Percentiles rank a stretch among this genome's conserved stretches.
These are phyloP conservation scores for Meteorus colon DNA, from an alignment of 2,888 invertebrate species.

Conservation along the genomic window DNA sequence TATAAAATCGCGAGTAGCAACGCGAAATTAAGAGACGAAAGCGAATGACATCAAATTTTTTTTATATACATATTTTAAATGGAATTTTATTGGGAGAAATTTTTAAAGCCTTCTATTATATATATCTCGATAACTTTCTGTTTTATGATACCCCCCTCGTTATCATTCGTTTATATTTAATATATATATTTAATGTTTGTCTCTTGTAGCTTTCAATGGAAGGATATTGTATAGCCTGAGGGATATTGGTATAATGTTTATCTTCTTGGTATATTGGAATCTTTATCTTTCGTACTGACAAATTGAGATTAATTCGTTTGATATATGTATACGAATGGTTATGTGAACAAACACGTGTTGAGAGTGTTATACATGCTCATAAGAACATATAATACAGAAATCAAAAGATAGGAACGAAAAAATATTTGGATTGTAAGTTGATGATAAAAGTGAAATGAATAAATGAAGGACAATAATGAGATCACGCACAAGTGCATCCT, in stretches of 20 bases:
- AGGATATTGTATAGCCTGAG: conserved; percentile 2
- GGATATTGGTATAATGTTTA: conserved; percentile 5
- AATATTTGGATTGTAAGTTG: not conserved
- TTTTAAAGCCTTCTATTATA: not conserved
- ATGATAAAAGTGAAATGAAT: not conserved
- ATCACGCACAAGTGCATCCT: conserved; percentile 8
- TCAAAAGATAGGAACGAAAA: conserved; percentile 1
- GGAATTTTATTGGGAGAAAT: not conserved
- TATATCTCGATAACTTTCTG: not conserved
- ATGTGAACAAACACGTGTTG: not conserved
- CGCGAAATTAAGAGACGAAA: not conserved
- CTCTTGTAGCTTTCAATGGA: not conserved
- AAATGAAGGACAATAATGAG: not conserved
- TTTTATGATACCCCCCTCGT: not conserved
- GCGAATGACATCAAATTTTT: not conserved
- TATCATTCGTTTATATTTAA: conserved; percentile 2
- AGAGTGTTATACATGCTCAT: not conserved
- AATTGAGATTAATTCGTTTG: conserved; percentile 10
- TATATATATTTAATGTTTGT: not conserved
- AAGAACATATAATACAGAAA: not conserved
- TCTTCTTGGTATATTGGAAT: conserved; percentile 17
- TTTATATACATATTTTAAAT: not conserved
- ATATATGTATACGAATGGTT: conserved; percentile 2
- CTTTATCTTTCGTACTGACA: conserved; percentile 8
- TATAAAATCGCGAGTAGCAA: not conserved